A percentile compares a stretch with the other conserved stretches of the same genome.
Conservation (phyloP, 2,113 vertebrate species). For the Cercocebus atys region DNA sequence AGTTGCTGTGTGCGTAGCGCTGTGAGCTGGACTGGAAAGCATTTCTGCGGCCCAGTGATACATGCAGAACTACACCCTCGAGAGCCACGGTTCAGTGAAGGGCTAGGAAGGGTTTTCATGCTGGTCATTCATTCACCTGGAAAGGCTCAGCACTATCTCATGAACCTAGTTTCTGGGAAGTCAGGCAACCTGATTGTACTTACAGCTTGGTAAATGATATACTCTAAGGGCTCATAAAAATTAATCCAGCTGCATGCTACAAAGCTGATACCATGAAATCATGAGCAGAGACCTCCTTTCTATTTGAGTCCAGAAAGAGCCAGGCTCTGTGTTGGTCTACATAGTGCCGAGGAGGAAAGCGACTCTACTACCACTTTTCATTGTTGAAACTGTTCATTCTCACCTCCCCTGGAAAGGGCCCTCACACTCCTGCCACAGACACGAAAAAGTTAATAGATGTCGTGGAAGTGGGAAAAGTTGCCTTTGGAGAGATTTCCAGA, state of each 20-base stretch:
- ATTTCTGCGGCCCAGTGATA: neutral
- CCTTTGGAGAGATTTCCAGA: conserved; percentile 38
- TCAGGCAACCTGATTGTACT: conserved; percentile 31
- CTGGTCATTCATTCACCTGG: neutral
- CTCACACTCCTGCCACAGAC: neutral
- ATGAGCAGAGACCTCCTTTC: neutral
- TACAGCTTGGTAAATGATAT: conserved; percentile 50
- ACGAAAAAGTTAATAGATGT: neutral
- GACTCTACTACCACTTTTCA: neutral
- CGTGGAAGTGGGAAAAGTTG: neutral
- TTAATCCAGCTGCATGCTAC: neutral
- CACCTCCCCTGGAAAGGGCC: neutral
- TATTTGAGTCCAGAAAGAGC: neutral
- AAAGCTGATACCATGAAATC: neutral
- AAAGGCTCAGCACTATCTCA: neutral
- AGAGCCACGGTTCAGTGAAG: neutral
- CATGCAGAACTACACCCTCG: neutral
- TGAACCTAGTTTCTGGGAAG: conserved; percentile 29
- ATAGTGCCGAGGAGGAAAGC: neutral
- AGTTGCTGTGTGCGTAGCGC: no score
- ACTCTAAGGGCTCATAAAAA: conserved; percentile 48
- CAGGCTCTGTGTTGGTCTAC: neutral
- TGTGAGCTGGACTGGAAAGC: neutral
- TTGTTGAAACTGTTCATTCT: neutral
- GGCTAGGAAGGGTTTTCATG: neutral